Conservation (phyloP, 1,140 invertebrate species). For the Anastrepha obliqua region DNA sequence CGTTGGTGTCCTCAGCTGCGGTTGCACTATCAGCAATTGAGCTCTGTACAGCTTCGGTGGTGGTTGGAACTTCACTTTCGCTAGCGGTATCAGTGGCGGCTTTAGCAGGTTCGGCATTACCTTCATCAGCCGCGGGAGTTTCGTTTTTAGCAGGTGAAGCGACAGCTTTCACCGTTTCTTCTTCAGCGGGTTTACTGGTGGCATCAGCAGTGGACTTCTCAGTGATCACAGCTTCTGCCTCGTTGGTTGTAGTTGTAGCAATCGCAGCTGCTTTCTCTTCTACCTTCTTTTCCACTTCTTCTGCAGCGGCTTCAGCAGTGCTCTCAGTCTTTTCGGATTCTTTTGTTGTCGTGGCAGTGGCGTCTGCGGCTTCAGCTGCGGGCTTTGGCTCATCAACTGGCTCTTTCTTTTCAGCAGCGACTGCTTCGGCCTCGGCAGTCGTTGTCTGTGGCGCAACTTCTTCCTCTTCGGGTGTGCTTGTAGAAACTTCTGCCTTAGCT, state of each 20-base stretch:
- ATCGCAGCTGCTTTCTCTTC: neutral
- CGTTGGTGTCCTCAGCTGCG: neutral
- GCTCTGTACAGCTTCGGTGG: neutral
- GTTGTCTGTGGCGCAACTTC: neutral
- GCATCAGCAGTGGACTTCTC: slow-evolving; percentile 8
- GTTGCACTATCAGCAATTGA: neutral
- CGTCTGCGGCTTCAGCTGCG: slow-evolving; percentile 8
- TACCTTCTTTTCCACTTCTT: slow-evolving; percentile 12
- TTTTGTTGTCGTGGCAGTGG: slow-evolving; percentile 53
- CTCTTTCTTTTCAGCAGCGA: neutral
- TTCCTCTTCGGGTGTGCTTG: slow-evolving; percentile 39
- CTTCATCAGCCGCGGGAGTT: neutral
- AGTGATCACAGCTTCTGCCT: slow-evolving; percentile 57
- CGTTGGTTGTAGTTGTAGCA: slow-evolving; percentile 19
- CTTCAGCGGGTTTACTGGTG: slow-evolving; percentile 20
- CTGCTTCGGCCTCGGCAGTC: slow-evolving; percentile 28
- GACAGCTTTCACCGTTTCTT: neutral
- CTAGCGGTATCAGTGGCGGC: neutral
- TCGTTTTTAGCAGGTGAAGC: neutral
- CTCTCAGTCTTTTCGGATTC: slow-evolving; percentile 20
- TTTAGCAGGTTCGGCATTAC: neutral
- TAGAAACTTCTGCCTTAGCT: slow-evolving; percentile 25
- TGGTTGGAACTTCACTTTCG: slow-evolving; percentile 33
- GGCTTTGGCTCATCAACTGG: neutral
- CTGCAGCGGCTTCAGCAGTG: slow-evolving; percentile 21